Evolutionary conservation across 2,888 invertebrate genomes (phyloP), one percentile per base, ranked within the genome.

Genomic region (Acheta domesticus): DNA sequence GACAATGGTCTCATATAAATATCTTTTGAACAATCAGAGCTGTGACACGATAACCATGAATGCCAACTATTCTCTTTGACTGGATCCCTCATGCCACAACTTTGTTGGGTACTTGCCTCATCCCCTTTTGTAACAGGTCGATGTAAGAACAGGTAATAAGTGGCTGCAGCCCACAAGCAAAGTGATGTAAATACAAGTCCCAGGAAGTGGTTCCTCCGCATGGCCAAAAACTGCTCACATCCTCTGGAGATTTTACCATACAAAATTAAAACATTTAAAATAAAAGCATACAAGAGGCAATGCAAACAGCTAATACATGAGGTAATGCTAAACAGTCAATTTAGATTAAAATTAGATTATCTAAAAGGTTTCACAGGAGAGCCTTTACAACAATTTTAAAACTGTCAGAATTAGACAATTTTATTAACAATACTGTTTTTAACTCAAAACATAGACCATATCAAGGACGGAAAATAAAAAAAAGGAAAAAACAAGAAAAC

Each of bases 161-260:
- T 88, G 82, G 90, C 86, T 79, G 88, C 87, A 84, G 88, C 88
- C 90, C 90, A 90, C 86, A 89, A 85, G 84, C 89, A 86, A 83
- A 89, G 86, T 83, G 87, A 87, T 76, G 80, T 75, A 78, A 82
- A 82, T 48, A 79, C 76, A 49, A 81, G 78, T 75, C 80, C 80
- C 23, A 81, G 74, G 76, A 78, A 80, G 74, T 76, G 80, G 78
- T 82, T 82, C 79, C 77, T 80, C 79, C 81, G 82, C 82, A 82
- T 82, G 81, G 82, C 80, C 79, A 79, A 74, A 78, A 79, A 48
- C 23, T 77, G 79, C 49, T 77, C 62, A 78, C 82, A 81, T 81
- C 79, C 81, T 82, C 82, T 82, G 78, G 14, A 76, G 80, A 36
- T 5, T 36, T 36, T 8, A 36, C 8, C 36, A 36, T 36, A 36